Evolutionary conservation across 2,113 vertebrate species (phyloP).

Genomic region (Grus americana): DNA sequence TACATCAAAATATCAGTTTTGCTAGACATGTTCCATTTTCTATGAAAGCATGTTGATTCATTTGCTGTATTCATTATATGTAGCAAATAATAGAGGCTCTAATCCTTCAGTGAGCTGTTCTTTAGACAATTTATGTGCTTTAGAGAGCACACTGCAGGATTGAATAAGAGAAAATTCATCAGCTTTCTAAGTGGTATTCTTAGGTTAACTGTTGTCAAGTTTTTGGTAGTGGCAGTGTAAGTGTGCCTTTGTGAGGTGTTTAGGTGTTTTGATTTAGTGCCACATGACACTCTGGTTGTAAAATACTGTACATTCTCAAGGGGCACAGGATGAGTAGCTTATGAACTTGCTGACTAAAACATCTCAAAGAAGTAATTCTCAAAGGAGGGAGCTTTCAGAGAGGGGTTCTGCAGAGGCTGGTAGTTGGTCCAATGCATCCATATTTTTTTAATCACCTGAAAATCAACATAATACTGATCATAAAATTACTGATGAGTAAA

Average conservation of each 20-base stretch:
- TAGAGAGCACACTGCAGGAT: not conserved
- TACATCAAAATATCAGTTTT: not conserved
- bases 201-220: not conserved
- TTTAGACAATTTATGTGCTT: not conserved
- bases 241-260: not conserved
- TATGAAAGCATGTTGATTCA: not conserved
- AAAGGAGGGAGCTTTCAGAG: not conserved
- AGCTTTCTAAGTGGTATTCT: not conserved
- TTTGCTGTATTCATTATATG: not conserved
- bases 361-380: not conserved
- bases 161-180: not conserved
- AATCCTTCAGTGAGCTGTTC: not conserved
- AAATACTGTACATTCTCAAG: not conserved
- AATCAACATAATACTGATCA: not conserved
- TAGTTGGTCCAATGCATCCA: not conserved
- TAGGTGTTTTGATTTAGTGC: not conserved
- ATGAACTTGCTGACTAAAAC: not conserved
- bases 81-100: not conserved
- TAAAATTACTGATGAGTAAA: not conserved
- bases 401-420: not conserved
- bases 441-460: not conserved
- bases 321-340: not conserved
- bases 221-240: not conserved
- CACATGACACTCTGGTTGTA: not conserved
- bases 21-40: not conserved